phyloP scores from a whole-genome alignment of 2,113 vertebrate genomes.

The Callorhinus ursinus region DNA sequence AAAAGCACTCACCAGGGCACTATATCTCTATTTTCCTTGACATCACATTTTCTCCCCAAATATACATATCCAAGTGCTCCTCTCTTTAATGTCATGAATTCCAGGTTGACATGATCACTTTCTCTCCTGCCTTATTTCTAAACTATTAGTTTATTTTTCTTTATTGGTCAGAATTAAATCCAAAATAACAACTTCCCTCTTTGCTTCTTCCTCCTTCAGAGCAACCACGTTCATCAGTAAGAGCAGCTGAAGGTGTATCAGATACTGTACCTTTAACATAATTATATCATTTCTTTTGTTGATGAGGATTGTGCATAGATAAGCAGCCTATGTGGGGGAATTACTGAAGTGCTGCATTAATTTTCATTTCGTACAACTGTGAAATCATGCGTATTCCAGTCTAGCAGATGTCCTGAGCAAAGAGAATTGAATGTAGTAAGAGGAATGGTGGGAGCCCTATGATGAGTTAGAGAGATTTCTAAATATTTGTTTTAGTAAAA shows the following conservation, averaged over 20 bases:
- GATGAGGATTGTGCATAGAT: not conserved
- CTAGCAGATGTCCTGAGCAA: not conserved
- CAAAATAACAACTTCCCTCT: not conserved
- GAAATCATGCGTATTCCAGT: not conserved
- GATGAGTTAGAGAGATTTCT: constrained; percentile 9
- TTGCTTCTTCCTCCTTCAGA: not conserved
- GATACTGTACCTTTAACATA: not conserved
- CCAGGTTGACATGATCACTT: not conserved
- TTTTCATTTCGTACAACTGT: constrained; percentile 1
- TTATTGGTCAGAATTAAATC: constrained; percentile 34
- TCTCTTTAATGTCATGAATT: constrained; percentile 10
- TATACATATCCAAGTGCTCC: not conserved
- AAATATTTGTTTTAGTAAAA: constrained; percentile 48
- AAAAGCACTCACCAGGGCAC: not conserved
- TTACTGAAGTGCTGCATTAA: constrained; percentile 26
- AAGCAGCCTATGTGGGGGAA: not conserved
- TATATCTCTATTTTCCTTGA: not conserved
- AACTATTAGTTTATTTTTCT: constrained; percentile 51
- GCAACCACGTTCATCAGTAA: not conserved
- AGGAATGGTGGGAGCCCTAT: not conserved
- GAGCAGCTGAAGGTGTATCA: not conserved
- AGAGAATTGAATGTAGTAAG: not conserved
- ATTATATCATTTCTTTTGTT: constrained; percentile 39
- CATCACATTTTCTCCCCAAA: not conserved
- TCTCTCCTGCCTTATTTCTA: constrained; percentile 29